Evolutionary conservation across 2,797 vertebrate genomes (phyloP), one percentile per base, ranked within the genome.

Genomic region (Ptychobarbus kaznakovi): DNA sequence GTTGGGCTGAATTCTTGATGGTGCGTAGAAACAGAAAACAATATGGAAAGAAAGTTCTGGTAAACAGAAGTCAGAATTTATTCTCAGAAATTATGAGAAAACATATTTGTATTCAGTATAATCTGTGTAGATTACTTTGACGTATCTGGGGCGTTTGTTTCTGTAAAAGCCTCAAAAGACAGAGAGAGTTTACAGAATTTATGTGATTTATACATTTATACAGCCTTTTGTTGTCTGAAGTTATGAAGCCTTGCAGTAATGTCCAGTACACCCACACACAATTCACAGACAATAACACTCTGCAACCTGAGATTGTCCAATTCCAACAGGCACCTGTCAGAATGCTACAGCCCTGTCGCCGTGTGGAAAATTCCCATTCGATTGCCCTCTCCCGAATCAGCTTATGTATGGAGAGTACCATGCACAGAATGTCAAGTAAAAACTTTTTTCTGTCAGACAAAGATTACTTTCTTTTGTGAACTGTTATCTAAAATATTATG

Each of bases 321-420:
- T 80, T 82, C 84, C 88, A 86, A 83, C 81, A 70, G 89, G 82
- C 87, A 92, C 75, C 86, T 91, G 91, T 88, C 90, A 89, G 74
- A 81, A 70, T 72, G 46, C n/a, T 25, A 75, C 58, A 76, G 49
- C 35, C 22, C 44, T 78, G 80, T 66, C 56, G 56, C 32, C n/a
- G 63, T 87, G 61, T 68, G 32, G 77, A n/a, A 86, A 80, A 56
- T 68, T 83, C 80, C 65, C 15, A 51, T 66, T 72, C 8, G 18
- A 35, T 63, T 81, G 38, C 22, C 25, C 42, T 56, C 82, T 66
- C 58, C 46, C 35, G 22, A 70, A 66, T 78, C 61, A 53, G 22
- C 63, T 69, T 68, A 35, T 69, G 35, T 77, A 84, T 20, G 28
- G 44, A 66, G 32, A 20, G 61, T 11, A 35, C n/a, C 38, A 42